These are phyloP conservation scores for Nephrotoma guestfalica DNA, from an alignment of 2,888 invertebrate species.

Conservation along the genomic window DNA sequence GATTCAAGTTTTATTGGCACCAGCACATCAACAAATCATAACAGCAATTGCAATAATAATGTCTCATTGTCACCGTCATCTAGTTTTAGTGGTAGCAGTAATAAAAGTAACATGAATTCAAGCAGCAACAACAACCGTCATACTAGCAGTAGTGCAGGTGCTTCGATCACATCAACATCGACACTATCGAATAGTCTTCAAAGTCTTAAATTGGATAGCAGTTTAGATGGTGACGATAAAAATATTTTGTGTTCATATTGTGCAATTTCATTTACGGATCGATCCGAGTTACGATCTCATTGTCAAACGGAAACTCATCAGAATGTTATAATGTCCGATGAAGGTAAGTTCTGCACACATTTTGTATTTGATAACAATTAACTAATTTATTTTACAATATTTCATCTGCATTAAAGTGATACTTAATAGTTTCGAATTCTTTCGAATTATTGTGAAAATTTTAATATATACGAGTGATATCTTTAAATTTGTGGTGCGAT, in stretches of 20 bases:
- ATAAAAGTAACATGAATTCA: slow-evolving; percentile 12
- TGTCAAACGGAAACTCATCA: slow-evolving; percentile 49
- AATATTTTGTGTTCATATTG: slow-evolving; percentile 39
- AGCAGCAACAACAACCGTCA: not conserved
- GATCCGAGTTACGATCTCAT: slow-evolving; percentile 39
- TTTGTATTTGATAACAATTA: not conserved
- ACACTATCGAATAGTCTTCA: slow-evolving; percentile 13
- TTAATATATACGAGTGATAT: not conserved
- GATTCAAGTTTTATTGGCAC: slow-evolving; percentile 18
- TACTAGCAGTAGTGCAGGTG: not conserved
- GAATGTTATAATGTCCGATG: slow-evolving; percentile 52
- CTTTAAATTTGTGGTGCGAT: not conserved
- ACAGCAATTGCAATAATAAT: slow-evolving; percentile 12
- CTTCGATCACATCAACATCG: not conserved
- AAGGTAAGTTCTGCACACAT: slow-evolving; percentile 27
- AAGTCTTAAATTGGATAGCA: slow-evolving; percentile 6
- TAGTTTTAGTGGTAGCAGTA: slow-evolving; percentile 10
- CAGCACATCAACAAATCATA: slow-evolving; percentile 11
- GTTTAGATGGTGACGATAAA: slow-evolving; percentile 14
- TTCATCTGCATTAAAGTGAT: not conserved
- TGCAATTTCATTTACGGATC: slow-evolving; percentile 38
- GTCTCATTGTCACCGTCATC: slow-evolving; percentile 11
- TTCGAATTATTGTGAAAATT: not conserved
- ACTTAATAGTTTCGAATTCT: not conserved
- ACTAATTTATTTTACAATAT: not conserved